Evolutionary conservation across 2,888 invertebrate genomes (phyloP), one percentile per base, ranked within the genome.

Genomic region (Ryuthela nishihirai): DNA sequence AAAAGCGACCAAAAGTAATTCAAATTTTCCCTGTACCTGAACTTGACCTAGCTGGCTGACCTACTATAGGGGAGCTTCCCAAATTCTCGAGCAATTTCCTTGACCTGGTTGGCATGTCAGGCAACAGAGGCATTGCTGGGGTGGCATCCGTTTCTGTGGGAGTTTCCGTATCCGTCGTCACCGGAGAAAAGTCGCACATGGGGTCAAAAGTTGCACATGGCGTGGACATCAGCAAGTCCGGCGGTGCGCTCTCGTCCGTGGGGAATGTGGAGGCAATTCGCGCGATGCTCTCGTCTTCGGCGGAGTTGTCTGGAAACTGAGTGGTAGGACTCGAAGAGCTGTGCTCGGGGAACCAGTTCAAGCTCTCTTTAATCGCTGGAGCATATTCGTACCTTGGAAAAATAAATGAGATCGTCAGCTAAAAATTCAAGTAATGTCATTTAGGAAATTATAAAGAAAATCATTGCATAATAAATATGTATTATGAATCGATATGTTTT

Each of bases 121-220:
- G 79, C 55, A 81, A 73, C 40, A 81, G 71, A 17, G 80, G 80
- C 80, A 81, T 81, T 17, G 80, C 79, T 12, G 79, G 78, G 5
- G 76, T 74, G 67, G 42, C 40, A 29, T 39, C 34, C 10, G 21
- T 72, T 69, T 76, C 76, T 62, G 69, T 69, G 66, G 72, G 69
- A 45, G 70, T 71, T 54, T 72, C 73, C 26, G 67, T 65, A 25
- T 39, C 34, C 32, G n/a, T n/a, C n/a, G n/a, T 36, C n/a, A 20
- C 18, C n/a, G 56, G 49, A 10, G 52, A 52, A 23, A 71, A 23
- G 65, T 67, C 53, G 69, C 70, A 1, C 12, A 9, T 7, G 7
- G 29, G 29, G 7, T 48, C 54, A 4, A 52, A 42, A 5, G 59
- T 43, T n/a, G 59, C 29, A n/a, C 15, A 32, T 32, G 32, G 4